Percentiles rank a stretch among this genome's conserved stretches.
Evolutionary conservation across 2,888 invertebrate genomes (phyloP).

Genomic region (Netelia fuscicornis): DNA sequence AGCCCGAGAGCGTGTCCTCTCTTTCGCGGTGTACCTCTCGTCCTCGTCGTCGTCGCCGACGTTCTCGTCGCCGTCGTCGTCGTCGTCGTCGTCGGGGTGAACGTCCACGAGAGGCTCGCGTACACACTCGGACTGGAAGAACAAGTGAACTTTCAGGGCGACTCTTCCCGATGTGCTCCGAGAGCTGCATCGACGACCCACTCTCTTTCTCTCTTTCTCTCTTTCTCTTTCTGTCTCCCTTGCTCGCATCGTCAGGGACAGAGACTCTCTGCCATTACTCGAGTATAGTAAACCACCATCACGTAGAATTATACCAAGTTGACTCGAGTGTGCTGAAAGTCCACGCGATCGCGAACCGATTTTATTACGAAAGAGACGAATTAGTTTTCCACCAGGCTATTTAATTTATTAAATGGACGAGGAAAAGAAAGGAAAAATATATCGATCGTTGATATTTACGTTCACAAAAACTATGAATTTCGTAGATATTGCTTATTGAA

Average conservation of each 20-base stretch:
- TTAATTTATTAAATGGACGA: background rate
- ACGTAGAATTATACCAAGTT: slow-evolving; percentile 1
- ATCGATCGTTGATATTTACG: background rate
- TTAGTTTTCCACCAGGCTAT: background rate
- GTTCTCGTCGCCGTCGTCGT: slow-evolving; percentile 63
- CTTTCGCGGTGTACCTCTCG: slow-evolving; percentile 14
- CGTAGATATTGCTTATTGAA: background rate
- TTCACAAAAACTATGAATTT: background rate
- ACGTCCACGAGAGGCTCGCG: slow-evolving; percentile 76
- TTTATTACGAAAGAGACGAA: background rate
- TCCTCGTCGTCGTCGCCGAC: slow-evolving; percentile 59
- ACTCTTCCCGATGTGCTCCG: slow-evolving; percentile 53
- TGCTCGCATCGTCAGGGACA: background rate
- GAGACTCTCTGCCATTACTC: slow-evolving; percentile 21
- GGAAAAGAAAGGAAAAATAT: background rate
- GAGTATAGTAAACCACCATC: slow-evolving; percentile 5
- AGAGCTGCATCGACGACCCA: slow-evolving; percentile 61
- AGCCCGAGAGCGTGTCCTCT: slow-evolving; percentile 69
- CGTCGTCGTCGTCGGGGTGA: slow-evolving; percentile 75
- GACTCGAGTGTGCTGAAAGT: background rate
- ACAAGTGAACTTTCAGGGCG: slow-evolving; percentile 78
- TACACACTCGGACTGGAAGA: slow-evolving; percentile 76
- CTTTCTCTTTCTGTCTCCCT: slow-evolving; percentile 7
- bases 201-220: slow-evolving; percentile 30
- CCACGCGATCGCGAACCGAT: slow-evolving; percentile 4